Evolutionary conservation across 2,113 vertebrate genomes (phyloP).

Genomic region (Onychostoma macrolepis): DNA sequence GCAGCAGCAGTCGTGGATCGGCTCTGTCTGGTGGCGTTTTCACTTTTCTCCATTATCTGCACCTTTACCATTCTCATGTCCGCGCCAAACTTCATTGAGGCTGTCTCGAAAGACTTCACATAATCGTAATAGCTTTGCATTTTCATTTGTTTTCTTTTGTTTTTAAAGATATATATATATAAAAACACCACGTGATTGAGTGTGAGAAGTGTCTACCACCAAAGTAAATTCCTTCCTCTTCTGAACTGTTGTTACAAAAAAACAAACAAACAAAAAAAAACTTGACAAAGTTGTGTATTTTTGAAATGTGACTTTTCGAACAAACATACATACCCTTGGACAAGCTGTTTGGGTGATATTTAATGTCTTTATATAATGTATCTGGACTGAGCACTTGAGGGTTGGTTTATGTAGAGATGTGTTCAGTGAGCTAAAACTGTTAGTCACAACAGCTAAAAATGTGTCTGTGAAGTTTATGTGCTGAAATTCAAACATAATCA

Average conservation of each 20-base stretch:
- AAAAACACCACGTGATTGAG: conserved; percentile 28
- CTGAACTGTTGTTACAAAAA: conserved; percentile 2
- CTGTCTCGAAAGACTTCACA: conserved; percentile 89
- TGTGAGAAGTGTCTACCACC: conserved; percentile 26
- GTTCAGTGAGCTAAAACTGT: background rate
- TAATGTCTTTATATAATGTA: conserved; percentile 9
- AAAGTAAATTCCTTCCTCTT: conserved; percentile 20
- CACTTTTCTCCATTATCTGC: conserved; percentile 89
- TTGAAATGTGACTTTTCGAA: conserved; percentile 34
- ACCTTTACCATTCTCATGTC: conserved; percentile 91
- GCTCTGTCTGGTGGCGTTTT: conserved; percentile 88
- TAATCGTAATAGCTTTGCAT: conserved; percentile 58
- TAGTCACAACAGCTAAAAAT: background rate
- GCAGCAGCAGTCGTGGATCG: conserved; percentile 89
- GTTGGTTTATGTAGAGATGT: conserved; percentile 11
- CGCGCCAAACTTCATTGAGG: conserved; percentile 89
- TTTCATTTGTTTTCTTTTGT: background rate
- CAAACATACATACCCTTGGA: conserved; percentile 13
- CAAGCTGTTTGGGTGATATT: background rate
- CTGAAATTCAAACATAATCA: background rate
- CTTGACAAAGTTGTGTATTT: conserved; percentile 35
- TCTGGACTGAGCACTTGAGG: background rate
- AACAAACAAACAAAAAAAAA: background rate
- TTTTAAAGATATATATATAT: background rate
- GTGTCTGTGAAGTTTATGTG: background rate